Percentiles rank a stretch among this genome's conserved stretches.
These are phyloP conservation scores for Macropodus opercularis DNA, from an alignment of 2,797 vertebrate genomes.

Conservation along the genomic window DNA sequence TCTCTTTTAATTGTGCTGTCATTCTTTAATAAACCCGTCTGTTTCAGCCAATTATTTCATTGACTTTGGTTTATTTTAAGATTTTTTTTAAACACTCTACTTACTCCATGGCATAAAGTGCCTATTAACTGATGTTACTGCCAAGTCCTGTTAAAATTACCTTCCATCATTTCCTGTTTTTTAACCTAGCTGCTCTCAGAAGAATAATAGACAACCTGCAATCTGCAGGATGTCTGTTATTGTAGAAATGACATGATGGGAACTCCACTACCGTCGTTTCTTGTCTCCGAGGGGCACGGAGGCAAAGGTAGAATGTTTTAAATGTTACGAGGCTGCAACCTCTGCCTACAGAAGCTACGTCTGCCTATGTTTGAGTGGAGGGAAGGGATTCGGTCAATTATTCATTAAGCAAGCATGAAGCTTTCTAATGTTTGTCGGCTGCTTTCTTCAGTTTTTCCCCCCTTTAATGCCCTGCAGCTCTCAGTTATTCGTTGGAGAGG, in stretches of 20 bases:
- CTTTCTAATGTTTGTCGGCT: conserved; percentile 60
- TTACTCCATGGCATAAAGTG: conserved; percentile 10
- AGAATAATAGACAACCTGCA: conserved; percentile 18
- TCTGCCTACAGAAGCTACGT: conserved; percentile 48
- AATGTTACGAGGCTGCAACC: conserved; percentile 47
- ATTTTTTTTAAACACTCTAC: conserved; percentile 29
- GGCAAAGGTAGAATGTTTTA: conserved; percentile 34
- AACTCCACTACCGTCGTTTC: conserved; percentile 9
- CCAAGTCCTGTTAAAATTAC: conserved; percentile 20
- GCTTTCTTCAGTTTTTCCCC: conserved; percentile 40
- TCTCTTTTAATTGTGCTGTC: conserved; percentile 47
- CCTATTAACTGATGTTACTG: conserved; percentile 29
- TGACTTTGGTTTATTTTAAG: conserved; percentile 28
- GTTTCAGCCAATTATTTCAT: conserved; percentile 49
- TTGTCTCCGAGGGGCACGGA: conserved; percentile 16
- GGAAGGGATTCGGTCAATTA: conserved; percentile 73
- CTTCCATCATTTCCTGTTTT: conserved; percentile 21
- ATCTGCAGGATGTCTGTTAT: conserved; percentile 2
- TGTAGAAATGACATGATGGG: conserved; percentile 5
- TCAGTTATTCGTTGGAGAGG: conserved; percentile 57
- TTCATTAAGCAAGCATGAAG: conserved; percentile 74
- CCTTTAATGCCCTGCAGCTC: conserved; percentile 58
- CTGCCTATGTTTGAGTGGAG: conserved; percentile 63
- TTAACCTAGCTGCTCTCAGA: conserved; percentile 10
- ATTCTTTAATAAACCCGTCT: conserved; percentile 44